Conservation (phyloP, 2,113 vertebrate species). For the Megaceryle torquata region DNA sequence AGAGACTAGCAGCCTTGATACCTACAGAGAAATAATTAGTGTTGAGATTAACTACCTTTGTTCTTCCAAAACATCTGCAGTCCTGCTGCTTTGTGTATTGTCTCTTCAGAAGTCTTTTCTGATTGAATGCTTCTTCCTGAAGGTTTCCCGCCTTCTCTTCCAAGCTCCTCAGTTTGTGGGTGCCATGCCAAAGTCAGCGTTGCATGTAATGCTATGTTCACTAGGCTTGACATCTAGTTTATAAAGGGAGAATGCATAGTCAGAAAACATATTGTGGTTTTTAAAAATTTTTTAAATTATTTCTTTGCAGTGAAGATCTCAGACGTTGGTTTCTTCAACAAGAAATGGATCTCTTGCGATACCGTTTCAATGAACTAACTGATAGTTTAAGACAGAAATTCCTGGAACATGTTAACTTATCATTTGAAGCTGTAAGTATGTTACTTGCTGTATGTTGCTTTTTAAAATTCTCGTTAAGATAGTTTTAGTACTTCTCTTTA, state of each 20-base stretch:
- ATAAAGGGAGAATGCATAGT: not conserved
- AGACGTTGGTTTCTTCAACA: conserved; percentile 98
- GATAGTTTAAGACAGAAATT: conserved; percentile 78
- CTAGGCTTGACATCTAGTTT: not conserved
- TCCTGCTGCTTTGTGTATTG: not conserved
- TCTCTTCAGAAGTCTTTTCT: not conserved
- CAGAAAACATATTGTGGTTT: not conserved
- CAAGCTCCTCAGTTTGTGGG: not conserved
- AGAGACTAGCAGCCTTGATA: not conserved
- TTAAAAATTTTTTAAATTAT: not conserved
- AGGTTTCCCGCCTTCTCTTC: not conserved
- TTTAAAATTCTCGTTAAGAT: not conserved
- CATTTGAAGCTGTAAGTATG: conserved; percentile 86
- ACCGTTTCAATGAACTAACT: conserved; percentile 81
- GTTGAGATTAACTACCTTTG: not conserved
- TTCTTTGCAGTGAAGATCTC: conserved; percentile 86
- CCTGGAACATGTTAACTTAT: conserved; percentile 83
- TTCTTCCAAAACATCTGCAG: not conserved
- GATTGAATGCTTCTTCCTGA: not conserved
- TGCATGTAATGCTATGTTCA: not conserved
- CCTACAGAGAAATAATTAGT: not conserved
- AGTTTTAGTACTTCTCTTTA: not conserved
- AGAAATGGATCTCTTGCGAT: conserved; percentile 94
- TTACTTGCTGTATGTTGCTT: not conserved
- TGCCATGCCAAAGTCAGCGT: not conserved